Conservation (phyloP, 64 coral and sea anemone genomes). For the Dendronephthya gigantea region DNA sequence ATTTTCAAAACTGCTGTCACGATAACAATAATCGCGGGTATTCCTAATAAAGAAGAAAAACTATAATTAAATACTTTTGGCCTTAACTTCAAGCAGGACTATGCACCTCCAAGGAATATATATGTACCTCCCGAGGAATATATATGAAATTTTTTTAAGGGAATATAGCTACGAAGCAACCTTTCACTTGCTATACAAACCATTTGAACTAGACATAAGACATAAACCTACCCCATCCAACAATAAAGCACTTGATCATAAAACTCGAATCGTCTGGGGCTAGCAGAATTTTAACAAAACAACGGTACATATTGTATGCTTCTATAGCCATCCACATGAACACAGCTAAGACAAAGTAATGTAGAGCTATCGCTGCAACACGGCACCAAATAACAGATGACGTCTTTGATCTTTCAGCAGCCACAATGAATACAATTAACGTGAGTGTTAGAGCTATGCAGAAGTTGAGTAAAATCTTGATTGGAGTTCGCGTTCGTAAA, state of each 20-base stretch:
- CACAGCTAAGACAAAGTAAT: not conserved
- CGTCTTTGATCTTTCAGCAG: not conserved
- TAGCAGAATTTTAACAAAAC: not conserved
- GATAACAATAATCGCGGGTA: not conserved
- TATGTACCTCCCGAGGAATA: too few relatives aligned
- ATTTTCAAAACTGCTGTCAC: not conserved
- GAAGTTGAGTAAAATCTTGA: not conserved
- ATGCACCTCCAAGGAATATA: too few relatives aligned
- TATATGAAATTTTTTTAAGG: too few relatives aligned
- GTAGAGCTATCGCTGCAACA: not conserved
- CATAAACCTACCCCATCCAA: not conserved
- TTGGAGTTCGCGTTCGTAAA: not conserved
- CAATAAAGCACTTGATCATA: not conserved
- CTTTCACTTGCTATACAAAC: too few relatives aligned
- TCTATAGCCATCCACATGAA: conserved; percentile 9
- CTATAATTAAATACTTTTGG: too few relatives aligned
- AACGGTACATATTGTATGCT: not conserved
- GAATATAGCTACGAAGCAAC: too few relatives aligned
- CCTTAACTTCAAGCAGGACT: too few relatives aligned
- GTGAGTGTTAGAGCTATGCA: not conserved
- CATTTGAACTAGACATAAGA: too few relatives aligned
- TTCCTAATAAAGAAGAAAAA: not conserved
- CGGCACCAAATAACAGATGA: not conserved
- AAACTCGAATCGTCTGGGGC: not conserved
- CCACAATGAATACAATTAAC: not conserved